A percentile compares a stretch with the other conserved stretches of the same genome.
Evolutionary conservation across 2,888 invertebrate genomes (phyloP).

Genomic region (Watsonalla cultraria): DNA sequence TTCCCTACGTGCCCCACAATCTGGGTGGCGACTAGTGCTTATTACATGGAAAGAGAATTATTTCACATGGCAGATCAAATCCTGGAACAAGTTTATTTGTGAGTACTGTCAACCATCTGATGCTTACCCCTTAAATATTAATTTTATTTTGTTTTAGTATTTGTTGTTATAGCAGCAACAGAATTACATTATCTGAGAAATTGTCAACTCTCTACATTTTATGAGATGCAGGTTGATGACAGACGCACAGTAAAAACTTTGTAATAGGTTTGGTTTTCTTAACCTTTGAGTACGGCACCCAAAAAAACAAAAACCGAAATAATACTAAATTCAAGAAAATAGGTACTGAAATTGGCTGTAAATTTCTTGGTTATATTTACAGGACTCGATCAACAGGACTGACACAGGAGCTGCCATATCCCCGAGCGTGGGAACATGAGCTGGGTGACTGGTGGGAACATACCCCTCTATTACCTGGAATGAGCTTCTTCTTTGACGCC

Average conservation of each 20-base stretch:
- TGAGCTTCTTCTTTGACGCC: conserved; percentile 50
- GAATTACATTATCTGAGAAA: too few relatives aligned
- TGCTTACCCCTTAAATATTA: too few relatives aligned
- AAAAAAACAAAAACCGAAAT: too few relatives aligned
- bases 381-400: conserved; percentile 15
- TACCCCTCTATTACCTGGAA: conserved; percentile 48
- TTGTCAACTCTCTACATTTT: too few relatives aligned
- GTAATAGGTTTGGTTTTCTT: too few relatives aligned
- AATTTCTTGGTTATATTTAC: neutral
- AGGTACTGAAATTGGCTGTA: neutral
- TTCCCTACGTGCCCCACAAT: conserved; percentile 50
- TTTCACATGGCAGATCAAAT: conserved; percentile 50
- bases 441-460: conserved; percentile 70
- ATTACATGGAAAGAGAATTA: conserved; percentile 44
- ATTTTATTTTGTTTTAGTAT: too few relatives aligned
- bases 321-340: too few relatives aligned
- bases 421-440: conserved; percentile 53
- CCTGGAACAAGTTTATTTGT: conserved; percentile 37
- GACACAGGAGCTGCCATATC: conserved; percentile 7
- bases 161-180: too few relatives aligned
- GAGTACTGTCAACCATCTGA: conserved; percentile 8
- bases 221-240: too few relatives aligned
- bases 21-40: conserved; percentile 48
- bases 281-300: too few relatives aligned
- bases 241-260: too few relatives aligned